phyloP scores from a whole-genome alignment of 2,888 invertebrate genomes.

The Epistrophe eligans region DNA sequence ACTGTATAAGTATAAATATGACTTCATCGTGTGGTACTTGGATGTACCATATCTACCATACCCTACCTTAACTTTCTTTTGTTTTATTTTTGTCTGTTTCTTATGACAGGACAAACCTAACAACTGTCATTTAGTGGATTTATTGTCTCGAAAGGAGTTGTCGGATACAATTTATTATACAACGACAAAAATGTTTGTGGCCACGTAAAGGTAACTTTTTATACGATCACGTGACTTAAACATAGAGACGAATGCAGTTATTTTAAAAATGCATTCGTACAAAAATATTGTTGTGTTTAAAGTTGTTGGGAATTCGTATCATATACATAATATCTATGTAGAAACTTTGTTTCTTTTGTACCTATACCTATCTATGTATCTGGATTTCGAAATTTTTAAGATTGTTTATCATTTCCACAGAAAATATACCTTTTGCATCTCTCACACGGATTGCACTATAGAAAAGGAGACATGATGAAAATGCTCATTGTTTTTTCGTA shows the following conservation, averaged over 20 bases:
- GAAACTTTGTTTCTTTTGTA: no score
- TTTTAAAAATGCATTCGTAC: conserved; percentile 36
- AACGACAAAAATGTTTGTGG: conserved; percentile 31
- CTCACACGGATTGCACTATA: no score
- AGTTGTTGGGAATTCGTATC: not conserved
- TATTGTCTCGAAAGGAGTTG: conserved; percentile 55
- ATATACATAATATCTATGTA: no score
- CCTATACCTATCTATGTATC: no score
- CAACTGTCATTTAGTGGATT: conserved; percentile 65
- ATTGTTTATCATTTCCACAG: no score
- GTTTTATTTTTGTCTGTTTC: not conserved
- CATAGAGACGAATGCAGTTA: conserved; percentile 21
- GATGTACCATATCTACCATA: not conserved
- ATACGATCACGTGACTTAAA: conserved; percentile 51
- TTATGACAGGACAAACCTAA: conserved; percentile 52
- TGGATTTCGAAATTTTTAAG: no score
- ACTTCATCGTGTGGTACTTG: conserved; percentile 24
- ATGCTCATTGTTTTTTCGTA: no score
- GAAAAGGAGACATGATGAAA: no score
- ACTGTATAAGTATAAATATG: not conserved
- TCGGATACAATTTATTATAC: conserved; percentile 41
- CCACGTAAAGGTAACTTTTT: not conserved
- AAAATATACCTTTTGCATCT: no score
- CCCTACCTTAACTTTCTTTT: not conserved
- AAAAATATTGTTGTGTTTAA: not conserved